Conservation (phyloP, 35 echinoderm and acorn worm species). For the Patiria miniata region DNA sequence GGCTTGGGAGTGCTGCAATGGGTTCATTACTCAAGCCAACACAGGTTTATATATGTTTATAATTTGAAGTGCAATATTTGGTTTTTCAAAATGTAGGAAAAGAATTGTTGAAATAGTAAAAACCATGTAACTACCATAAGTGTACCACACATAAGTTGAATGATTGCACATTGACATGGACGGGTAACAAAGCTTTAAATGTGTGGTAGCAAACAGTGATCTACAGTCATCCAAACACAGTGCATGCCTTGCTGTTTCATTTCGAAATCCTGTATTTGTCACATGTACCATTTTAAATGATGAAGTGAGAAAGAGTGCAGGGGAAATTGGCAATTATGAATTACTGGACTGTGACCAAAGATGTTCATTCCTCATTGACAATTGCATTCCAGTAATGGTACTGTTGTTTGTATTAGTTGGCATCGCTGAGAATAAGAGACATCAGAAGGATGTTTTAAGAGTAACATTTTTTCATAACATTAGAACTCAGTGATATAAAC, state of each 20-base stretch:
- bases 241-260: too few relatives aligned
- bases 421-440: neutral
- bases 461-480: too few relatives aligned
- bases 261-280: too few relatives aligned
- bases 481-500: neutral
- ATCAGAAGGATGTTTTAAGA: neutral
- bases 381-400: conserved; percentile 18
- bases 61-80: conserved; percentile 28
- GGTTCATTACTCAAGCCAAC: neutral
- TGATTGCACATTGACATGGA: too few relatives aligned
- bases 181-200: too few relatives aligned
- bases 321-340: neutral
- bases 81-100: conserved; percentile 10
- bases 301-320: neutral
- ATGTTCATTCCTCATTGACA: neutral
- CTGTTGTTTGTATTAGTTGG: neutral
- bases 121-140: conserved; percentile 10
- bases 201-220: too few relatives aligned
- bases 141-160: too few relatives aligned
- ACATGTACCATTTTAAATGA: too few relatives aligned
- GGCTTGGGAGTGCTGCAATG: neutral
- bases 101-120: neutral
- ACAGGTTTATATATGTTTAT: conserved; percentile 26
- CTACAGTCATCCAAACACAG: too few relatives aligned
- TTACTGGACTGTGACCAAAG: conserved; percentile 19